Conservation (phyloP, 2,888 invertebrate species). For the Melinopterus prodromus region DNA sequence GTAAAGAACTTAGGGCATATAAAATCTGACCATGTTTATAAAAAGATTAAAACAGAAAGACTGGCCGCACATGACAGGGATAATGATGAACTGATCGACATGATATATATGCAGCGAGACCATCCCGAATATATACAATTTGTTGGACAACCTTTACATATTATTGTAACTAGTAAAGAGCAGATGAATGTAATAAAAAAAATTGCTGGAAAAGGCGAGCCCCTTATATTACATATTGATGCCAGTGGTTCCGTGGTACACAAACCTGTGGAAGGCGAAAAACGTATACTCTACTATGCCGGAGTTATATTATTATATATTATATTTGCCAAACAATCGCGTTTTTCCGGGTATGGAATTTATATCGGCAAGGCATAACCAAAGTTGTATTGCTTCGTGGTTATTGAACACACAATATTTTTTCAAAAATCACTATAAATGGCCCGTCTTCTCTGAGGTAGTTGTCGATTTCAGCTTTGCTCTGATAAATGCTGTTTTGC, state of each 20-base stretch:
- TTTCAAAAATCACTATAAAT: too few relatives aligned
- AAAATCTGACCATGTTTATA: background rate
- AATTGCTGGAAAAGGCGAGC: background rate
- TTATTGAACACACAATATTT: slow-evolving; percentile 12
- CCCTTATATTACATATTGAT: slow-evolving; percentile 16
- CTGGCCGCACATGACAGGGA: background rate
- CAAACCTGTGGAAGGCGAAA: slow-evolving; percentile 11
- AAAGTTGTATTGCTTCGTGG: slow-evolving; percentile 8
- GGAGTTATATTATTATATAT: slow-evolving; percentile 24
- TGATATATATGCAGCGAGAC: slow-evolving; percentile 15
- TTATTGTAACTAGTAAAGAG: slow-evolving; percentile 11
- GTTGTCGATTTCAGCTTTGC: slow-evolving; percentile 28
- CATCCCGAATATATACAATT: slow-evolving; percentile 25
- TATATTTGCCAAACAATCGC: background rate
- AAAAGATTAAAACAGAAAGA: slow-evolving; percentile 15
- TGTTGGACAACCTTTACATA: slow-evolving; percentile 20
- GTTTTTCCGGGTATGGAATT: slow-evolving; percentile 16
- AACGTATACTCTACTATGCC: slow-evolving; percentile 22
- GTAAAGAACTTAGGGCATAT: background rate
- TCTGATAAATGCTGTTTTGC: slow-evolving; percentile 19
- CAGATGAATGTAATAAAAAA: slow-evolving; percentile 17
- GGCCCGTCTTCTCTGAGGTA: slow-evolving; percentile 9
- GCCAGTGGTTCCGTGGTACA: slow-evolving; percentile 13
- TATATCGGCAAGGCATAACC: slow-evolving; percentile 18
- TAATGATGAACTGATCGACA: slow-evolving; percentile 17